Evolutionary conservation across 2,888 invertebrate genomes (phyloP), one percentile per base, ranked within the genome.

Genomic region (Cactoblastis cactorum): DNA sequence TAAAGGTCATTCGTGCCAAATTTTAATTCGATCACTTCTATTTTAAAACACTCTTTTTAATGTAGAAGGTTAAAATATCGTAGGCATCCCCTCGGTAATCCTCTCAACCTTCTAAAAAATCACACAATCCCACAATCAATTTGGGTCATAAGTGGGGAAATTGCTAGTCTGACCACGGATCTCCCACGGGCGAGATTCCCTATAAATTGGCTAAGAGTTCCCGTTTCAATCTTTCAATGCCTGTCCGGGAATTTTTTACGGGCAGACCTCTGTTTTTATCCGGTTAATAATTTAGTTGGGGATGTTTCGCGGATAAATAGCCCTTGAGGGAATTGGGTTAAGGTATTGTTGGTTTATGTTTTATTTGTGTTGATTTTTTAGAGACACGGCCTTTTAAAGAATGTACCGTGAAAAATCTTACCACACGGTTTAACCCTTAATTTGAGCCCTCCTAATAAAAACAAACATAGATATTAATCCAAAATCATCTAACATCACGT

Each of bases 191-290:
- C 72, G 69, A 84, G 83, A 87, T 89, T 85, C 56, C 71, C 79
- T 77, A 88, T 88, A 89, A 88, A 89, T 88, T 85, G 85, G 69
- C 71, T 84, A 87, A 88, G 83, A 87, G 88, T 86, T 88, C 74
- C 69, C 86, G 84, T 80, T 85, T 86, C 88, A 86, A 88, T 89
- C 86, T 88, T 83, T 81, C 84, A 81, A 86, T 85, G 85, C 86
- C 81, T 80, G 63, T 45, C 71, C 58, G 77, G 72, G 68, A 77
- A 80, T 84, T 83, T 84, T 84, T 85, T 83, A 75, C 65, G 67
- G 64, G 34, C 41, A 35, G 54, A 15, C n/a, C 43, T 11, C 53
- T 59, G 57, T 65, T 66, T 65, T 65, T 67, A 63, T 59, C 67
- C 58, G 55, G 62, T 76, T 71, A 73, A 80, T 79, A 75, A 79